Conservation (phyloP, 2,888 invertebrate genomes). For the Cantharis nigra region DNA sequence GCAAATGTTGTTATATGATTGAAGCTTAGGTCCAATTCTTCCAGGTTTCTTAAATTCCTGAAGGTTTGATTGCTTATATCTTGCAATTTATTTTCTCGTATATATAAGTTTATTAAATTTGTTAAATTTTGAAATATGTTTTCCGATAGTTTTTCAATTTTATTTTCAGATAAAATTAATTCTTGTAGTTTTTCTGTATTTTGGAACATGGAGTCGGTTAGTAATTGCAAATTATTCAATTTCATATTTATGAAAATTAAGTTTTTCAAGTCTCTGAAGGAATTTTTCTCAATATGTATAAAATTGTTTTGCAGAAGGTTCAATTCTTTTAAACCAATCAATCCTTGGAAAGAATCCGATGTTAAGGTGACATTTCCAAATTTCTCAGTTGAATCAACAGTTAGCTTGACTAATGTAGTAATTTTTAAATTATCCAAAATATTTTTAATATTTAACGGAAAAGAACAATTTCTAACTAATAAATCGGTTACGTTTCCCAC, state of each 20-base stretch:
- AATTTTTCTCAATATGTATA: background rate
- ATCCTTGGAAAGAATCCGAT: background rate
- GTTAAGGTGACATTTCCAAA: background rate
- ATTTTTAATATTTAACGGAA: background rate
- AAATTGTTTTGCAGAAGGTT: background rate
- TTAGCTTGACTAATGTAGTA: background rate
- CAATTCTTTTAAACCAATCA: background rate
- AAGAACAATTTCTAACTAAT: background rate
- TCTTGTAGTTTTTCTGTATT: constrained; percentile 26
- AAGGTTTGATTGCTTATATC: constrained; percentile 40
- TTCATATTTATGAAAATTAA: background rate
- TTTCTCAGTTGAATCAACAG: background rate
- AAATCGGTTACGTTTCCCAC: background rate
- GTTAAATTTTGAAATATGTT: constrained; percentile 36
- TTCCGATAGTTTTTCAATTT: constrained; percentile 30
- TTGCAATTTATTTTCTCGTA: constrained; percentile 42
- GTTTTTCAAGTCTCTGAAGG: background rate
- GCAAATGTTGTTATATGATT: constrained; percentile 44
- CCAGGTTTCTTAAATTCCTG: constrained; percentile 37
- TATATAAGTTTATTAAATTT: constrained; percentile 35
- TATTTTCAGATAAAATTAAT: constrained; percentile 42
- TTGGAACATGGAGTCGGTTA: constrained; percentile 15
- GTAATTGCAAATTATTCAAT: background rate
- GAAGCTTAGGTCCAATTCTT: constrained; percentile 46
- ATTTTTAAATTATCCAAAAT: background rate